A percentile compares a stretch with the other conserved stretches of the same genome.
These are phyloP conservation scores for Mionectes olivaceus DNA, from an alignment of 2,797 vertebrate species.

Conservation along the genomic window DNA sequence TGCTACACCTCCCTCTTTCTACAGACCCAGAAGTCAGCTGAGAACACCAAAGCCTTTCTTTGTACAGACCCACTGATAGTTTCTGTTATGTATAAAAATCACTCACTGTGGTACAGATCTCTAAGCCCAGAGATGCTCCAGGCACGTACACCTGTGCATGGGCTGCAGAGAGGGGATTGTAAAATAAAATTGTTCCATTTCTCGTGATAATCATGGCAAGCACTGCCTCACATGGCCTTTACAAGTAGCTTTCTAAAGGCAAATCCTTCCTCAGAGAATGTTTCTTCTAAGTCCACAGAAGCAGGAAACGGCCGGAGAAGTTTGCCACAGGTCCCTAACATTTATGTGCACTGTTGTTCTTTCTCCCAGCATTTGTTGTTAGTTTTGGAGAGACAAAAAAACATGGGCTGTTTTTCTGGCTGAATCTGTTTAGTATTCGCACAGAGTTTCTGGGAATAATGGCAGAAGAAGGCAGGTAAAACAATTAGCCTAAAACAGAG, in stretches of 20 bases:
- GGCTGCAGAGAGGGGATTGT: not conserved
- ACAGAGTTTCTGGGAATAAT: not conserved
- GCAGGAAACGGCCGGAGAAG: not conserved
- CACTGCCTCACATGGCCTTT: not conserved
- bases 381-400: not conserved
- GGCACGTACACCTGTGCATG: not conserved
- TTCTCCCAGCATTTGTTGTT: not conserved
- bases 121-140: not conserved
- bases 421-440: not conserved
- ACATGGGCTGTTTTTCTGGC: not conserved
- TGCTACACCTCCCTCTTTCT: not conserved
- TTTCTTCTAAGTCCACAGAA: not conserved
- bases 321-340: not conserved
- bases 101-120: not conserved
- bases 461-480: not conserved
- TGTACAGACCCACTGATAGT: not conserved
- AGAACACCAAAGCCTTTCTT: not conserved
- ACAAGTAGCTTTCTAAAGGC: not conserved
- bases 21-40: not conserved
- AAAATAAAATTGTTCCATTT: not conserved
- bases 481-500: not conserved
- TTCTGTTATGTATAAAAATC: not conserved
- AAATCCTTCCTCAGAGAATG: not conserved
- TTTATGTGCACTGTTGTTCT: not conserved
- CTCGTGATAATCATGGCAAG: not conserved